Conservation (phyloP, 64 coral and sea anemone species). For the Anthopleura sola region DNA sequence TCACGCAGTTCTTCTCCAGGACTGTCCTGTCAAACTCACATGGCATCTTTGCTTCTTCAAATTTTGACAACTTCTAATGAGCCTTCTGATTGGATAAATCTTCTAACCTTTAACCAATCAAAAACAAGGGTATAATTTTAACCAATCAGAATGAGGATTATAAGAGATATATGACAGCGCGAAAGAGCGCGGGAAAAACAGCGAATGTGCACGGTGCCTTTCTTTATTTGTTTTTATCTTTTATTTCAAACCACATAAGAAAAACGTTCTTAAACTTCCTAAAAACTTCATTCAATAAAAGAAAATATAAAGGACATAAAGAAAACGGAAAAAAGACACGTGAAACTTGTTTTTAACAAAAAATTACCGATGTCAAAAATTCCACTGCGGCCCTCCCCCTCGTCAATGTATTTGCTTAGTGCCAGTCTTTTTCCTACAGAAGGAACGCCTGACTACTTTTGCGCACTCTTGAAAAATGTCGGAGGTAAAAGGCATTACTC, state of each 20-base stretch:
- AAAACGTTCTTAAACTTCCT: too few species aligned
- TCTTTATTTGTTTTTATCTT: neutral
- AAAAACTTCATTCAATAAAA: too few species aligned
- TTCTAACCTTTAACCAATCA: neutral
- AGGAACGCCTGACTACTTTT: neutral
- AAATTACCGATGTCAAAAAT: neutral
- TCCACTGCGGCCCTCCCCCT: neutral
- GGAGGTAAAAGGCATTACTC: conserved; percentile 20
- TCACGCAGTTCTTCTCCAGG: neutral
- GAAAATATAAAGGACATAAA: too few species aligned
- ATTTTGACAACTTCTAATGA: neutral
- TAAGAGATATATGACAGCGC: neutral
- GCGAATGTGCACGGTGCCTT: neutral
- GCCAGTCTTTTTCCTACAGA: neutral
- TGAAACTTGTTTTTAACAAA: neutral
- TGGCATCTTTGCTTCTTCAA: neutral
- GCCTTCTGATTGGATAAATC: neutral
- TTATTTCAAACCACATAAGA: too few species aligned
- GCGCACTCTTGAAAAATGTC: conserved; percentile 29
- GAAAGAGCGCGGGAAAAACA: neutral
- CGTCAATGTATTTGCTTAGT: neutral
- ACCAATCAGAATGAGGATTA: neutral
- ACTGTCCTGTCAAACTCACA: neutral
- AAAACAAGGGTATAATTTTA: neutral
- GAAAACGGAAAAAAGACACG: too few species aligned